Conservation (phyloP, 2,113 vertebrate species). For the Zosterops pallidus region DNA sequence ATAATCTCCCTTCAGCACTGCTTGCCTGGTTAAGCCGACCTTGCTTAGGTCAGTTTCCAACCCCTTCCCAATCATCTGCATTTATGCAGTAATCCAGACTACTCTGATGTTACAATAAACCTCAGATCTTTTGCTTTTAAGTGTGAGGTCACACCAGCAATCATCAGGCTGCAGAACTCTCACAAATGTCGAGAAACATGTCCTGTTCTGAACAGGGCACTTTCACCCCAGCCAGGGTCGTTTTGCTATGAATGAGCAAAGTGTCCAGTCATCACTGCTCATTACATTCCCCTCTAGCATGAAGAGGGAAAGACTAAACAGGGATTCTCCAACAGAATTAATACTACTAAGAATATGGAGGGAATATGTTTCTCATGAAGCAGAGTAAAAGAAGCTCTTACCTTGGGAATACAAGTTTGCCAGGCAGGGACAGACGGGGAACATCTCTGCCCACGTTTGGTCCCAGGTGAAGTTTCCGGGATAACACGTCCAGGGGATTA, state of each 20-base stretch:
- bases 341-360: too few relatives aligned
- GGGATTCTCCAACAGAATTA: neutral
- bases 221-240: neutral
- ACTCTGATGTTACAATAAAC: neutral
- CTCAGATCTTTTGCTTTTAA: neutral
- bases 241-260: neutral
- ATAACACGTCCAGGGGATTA: conserved; percentile 95
- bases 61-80: neutral
- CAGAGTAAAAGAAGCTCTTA: conserved; percentile 44
- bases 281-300: neutral
- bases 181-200: fast-evolving
- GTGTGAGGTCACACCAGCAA: neutral
- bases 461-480: conserved; percentile 95
- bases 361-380: neutral
- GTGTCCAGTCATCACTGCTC: neutral
- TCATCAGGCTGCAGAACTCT: neutral
- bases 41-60: neutral
- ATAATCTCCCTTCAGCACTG: neutral
- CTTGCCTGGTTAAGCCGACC: neutral
- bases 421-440: conserved; percentile 93
- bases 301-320: neutral
- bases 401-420: conserved; percentile 98
- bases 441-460: conserved; percentile 93
- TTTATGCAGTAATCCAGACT: neutral
- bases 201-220: neutral